Percentiles rank a stretch among this genome's conserved stretches.
These are phyloP conservation scores for Atractosteus spatula DNA, from an alignment of 2,113 vertebrate genomes.

Conservation along the genomic window DNA sequence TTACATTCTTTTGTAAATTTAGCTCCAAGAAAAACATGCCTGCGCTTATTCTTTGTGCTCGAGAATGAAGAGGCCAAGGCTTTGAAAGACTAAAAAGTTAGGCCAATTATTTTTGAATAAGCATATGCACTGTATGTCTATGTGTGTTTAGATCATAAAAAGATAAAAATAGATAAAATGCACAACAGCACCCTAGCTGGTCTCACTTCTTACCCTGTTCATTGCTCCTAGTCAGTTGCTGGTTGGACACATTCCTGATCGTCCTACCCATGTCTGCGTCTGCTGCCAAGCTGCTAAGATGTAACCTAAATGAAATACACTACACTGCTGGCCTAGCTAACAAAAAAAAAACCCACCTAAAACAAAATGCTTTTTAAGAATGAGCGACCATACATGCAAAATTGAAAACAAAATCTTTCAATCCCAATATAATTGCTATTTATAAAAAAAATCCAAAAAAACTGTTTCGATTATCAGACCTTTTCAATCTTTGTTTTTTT, in stretches of 20 bases:
- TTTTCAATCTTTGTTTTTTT: no score
- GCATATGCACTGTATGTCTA: not conserved
- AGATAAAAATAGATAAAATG: constrained; percentile 44
- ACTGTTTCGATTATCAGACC: no score
- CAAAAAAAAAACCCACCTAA: constrained; percentile 8
- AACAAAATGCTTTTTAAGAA: no score
- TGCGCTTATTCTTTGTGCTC: not conserved
- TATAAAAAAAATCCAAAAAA: no score
- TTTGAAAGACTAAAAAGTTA: constrained; percentile 4
- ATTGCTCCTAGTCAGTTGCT: constrained; percentile 34
- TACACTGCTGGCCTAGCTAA: constrained; percentile 12
- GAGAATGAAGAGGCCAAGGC: not conserved
- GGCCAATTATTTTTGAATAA: no score
- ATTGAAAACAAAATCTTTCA: no score
- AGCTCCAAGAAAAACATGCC: no score
- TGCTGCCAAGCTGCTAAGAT: constrained; percentile 50
- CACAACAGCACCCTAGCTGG: not conserved
- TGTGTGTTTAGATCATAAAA: constrained; percentile 22
- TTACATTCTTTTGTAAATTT: no score
- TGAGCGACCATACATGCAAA: no score
- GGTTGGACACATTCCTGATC: constrained; percentile 42
- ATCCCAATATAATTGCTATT: no score
- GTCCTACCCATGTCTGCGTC: constrained; percentile 42
- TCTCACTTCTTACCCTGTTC: not conserved
- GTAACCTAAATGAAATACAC: constrained; percentile 31